Base-by-base conservation (phyloP, 1,140 invertebrate species). In the Ceratosolen solmsi region DNA sequence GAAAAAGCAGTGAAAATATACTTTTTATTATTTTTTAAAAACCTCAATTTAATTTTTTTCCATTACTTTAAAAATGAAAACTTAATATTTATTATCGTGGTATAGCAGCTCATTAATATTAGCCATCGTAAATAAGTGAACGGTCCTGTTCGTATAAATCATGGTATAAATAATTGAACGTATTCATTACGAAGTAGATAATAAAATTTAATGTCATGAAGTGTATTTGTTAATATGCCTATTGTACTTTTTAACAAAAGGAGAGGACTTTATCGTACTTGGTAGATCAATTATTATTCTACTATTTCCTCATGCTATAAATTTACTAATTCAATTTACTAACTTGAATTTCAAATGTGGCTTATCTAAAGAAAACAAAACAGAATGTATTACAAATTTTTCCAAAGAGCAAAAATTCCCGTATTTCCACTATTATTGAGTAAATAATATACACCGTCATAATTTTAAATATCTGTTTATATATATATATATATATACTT, bases 171-270 rank as follows among this genome's bases (percentile, higher is more conserved):
- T 77, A 77, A 65, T 65, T 63, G 33, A 77, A 77, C 38, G 38
- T 65, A 46, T 65, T 46, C 15, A 56, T 79, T 79, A 79, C 33
- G 11, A 71, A 71, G 56, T 9, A 7, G 30, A 56, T 70, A 70
- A 71, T 79, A 79, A 71, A 79, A 36, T 79, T 54, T 71, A 71
- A 71, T 70, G 76, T 5, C 41, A 3, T 71, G 49, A 79, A 56
- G 36, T 71, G 71, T 41, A 46, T 51, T 51, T 20, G 51, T 56
- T 58, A 49, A 51, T 70, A 38, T 65, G 46, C 65, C 77, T 54
- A 79, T 71, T 71, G 51, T 71, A 41, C 36, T 56, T 20, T n/a
- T 11, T 33, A 49, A 17, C 5, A 54, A 71, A 79, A 79, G 46
- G 1, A 79, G 56, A 36, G 54, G 8, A 25, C 63, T 30, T 60